Evolutionary conservation across 2,797 vertebrate species (phyloP), one percentile per base, ranked within the genome.

Genomic region (Peromyscus attwateri): DNA sequence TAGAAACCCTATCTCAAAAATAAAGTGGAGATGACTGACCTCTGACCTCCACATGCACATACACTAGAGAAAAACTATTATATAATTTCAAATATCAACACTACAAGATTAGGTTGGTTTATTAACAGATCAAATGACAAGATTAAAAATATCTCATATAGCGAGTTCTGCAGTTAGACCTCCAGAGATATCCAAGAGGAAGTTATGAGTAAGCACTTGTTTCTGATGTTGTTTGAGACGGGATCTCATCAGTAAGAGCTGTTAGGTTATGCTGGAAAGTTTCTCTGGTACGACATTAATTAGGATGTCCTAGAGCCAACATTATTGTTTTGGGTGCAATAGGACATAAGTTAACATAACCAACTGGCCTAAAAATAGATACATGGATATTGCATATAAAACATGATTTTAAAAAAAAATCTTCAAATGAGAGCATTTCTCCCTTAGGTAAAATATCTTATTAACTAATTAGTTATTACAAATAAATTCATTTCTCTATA

Each of bases 281-380:
- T 94, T 95, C 75, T 94, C 62, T 95, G 76, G 77, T 14, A 40
- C 52, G 71, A 49, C 43, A 84, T 87, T 88, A 85, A 73, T 83
- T 91, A 96, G 80, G 83, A 84, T 46, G 27, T 81, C n/a, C 80
- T 60, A 40, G n/a, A 57, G 43, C 76, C 27, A 89, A 82, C 49
- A 37, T 81, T 73, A 89, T 76, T 90, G 70, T 52, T 85, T 91
- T 81, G 62, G 90, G 25, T 52, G 6, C 46, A 49, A 17, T 64
- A 40, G 19, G 25, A 13, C 80, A 21, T n/a, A 57, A 34, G 29
- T 80, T 94, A 34, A 52, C 77, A 87, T 37, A 40, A 60, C 52
- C 66, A 89, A 31, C 46, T 80, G 57, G 3, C 64, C 97, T 12
- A 46, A 80, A 94, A 92, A 83, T 80, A 94, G 60, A 83, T 77